These are phyloP conservation scores for Autographa pulchrina DNA, from an alignment of 2,888 invertebrate genomes.

Conservation along the genomic window DNA sequence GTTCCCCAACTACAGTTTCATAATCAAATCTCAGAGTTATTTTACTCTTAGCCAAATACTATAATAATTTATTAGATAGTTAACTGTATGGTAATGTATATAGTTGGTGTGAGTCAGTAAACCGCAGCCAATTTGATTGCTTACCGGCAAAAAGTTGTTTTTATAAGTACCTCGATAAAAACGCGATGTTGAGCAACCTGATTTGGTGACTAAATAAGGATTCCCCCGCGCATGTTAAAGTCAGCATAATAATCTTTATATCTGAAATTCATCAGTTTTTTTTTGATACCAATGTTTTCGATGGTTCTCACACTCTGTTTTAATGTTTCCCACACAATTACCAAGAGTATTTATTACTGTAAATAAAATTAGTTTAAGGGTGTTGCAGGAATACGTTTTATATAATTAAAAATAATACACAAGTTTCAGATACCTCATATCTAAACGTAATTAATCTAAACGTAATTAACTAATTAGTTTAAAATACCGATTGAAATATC, in stretches of 20 bases:
- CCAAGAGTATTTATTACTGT: not conserved
- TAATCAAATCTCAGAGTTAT: constrained; percentile 51
- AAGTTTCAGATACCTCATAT: too few relatives aligned
- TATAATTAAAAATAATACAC: too few relatives aligned
- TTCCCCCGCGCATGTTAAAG: not conserved
- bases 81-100: not conserved
- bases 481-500: not conserved
- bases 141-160: not conserved
- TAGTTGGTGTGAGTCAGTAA: not conserved
- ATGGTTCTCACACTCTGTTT: not conserved
- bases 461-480: not conserved
- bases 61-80: not conserved
- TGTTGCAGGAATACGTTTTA: not conserved
- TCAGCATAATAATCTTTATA: not conserved
- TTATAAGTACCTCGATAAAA: not conserved
- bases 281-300: not conserved
- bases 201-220: not conserved
- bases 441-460: too few relatives aligned
- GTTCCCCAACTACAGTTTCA: constrained; percentile 64
- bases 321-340: not conserved
- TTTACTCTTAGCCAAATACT: constrained; percentile 8
- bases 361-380: not conserved
- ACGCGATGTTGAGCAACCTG: not conserved
- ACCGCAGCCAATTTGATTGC: not conserved
- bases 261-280: not conserved